Conservation (phyloP, 2,888 invertebrate genomes). For the Melinaea menophilus region DNA sequence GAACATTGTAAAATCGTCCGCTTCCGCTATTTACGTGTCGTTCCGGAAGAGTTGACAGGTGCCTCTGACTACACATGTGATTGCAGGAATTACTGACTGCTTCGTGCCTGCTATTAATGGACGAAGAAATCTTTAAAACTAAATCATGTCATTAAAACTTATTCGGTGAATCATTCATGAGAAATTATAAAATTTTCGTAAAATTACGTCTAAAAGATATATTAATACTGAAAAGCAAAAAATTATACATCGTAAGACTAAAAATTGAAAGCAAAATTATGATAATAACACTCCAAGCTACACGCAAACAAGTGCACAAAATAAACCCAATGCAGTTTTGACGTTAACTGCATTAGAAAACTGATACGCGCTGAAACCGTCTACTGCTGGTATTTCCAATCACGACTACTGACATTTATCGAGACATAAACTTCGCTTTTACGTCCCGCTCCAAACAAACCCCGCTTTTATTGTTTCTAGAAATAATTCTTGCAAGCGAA, state of each 20-base stretch:
- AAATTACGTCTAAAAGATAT: too few relatives aligned
- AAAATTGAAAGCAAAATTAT: background rate
- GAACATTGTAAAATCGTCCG: slow-evolving; percentile 14
- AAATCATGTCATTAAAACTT: background rate
- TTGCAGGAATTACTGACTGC: slow-evolving; percentile 19
- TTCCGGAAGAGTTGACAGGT: slow-evolving; percentile 22
- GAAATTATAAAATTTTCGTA: too few relatives aligned
- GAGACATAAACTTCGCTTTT: slow-evolving; percentile 15
- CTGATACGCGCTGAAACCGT: slow-evolving; percentile 40
- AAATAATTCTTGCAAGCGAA: slow-evolving; percentile 3
- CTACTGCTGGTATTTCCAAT: slow-evolving; percentile 1
- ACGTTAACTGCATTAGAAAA: slow-evolving; percentile 57
- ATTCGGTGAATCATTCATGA: background rate
- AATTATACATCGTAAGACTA: background rate
- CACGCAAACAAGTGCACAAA: slow-evolving; percentile 32
- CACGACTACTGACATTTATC: slow-evolving; percentile 9
- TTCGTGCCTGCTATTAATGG: slow-evolving; percentile 1
- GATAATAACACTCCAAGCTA: slow-evolving; percentile 22
- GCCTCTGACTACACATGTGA: slow-evolving; percentile 22
- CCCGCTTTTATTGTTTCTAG: slow-evolving; percentile 4
- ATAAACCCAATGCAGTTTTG: slow-evolving; percentile 41
- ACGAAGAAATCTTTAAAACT: background rate
- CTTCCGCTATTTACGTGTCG: slow-evolving; percentile 23
- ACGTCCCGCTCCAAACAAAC: slow-evolving; percentile 8
- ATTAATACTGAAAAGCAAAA: too few relatives aligned